phyloP scores from a whole-genome alignment of 2,797 vertebrate genomes.

The Gymnoscopelus braueri region DNA sequence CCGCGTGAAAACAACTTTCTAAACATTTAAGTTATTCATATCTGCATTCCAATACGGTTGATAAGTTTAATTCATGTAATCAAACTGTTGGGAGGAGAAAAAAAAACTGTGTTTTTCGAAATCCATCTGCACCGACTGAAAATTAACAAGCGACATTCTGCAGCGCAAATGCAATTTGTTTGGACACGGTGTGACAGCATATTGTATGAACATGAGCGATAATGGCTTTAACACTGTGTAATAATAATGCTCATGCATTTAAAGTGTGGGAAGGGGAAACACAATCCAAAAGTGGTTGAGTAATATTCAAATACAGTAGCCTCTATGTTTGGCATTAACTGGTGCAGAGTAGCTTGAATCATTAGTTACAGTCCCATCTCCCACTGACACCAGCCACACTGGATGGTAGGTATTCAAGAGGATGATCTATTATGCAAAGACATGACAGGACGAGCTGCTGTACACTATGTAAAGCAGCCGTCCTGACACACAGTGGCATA shows the following conservation, averaged over 20 bases:
- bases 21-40: constrained; percentile 70
- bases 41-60: constrained; percentile 56
- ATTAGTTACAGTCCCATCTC: constrained; percentile 34
- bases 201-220: constrained; percentile 23
- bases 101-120: constrained; percentile 34
- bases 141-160: constrained; percentile 44
- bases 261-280: constrained; percentile 10
- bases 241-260: constrained; percentile 33
- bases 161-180: constrained; percentile 42
- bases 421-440: constrained; percentile 27
- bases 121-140: constrained; percentile 25
- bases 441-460: constrained; percentile 19
- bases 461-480: constrained; percentile 41
- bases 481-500: constrained; percentile 36
- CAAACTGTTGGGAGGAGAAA: constrained; percentile 30
- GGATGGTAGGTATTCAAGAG: constrained; percentile 32
- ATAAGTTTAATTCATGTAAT: constrained; percentile 69
- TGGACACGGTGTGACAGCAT: constrained; percentile 4
- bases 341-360: constrained; percentile 13
- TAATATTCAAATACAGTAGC: constrained; percentile 25
- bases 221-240: constrained; percentile 29
- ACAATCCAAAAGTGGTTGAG: not conserved
- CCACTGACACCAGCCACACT: constrained; percentile 26
- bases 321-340: constrained; percentile 10
- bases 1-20: constrained; percentile 68